phyloP scores from a whole-genome alignment of 2,113 vertebrate species.

The Chroicocephalus ridibundus region DNA sequence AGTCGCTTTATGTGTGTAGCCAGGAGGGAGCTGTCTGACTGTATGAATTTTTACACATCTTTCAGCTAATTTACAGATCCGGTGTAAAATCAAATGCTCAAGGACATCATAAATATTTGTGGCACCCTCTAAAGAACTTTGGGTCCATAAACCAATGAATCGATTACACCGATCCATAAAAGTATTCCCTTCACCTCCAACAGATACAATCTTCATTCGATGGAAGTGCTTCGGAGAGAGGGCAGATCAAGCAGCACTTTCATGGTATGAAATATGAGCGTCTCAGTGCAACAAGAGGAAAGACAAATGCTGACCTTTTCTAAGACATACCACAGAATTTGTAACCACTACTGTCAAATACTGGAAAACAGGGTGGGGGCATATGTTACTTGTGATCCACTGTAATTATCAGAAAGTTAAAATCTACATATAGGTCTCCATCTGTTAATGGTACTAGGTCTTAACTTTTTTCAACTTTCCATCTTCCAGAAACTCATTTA shows the following conservation, averaged over 20 bases:
- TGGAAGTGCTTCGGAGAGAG: background rate
- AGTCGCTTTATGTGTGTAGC: constrained; percentile 2
- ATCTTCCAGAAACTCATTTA: background rate
- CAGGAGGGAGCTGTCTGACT: constrained; percentile 39
- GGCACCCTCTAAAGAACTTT: background rate
- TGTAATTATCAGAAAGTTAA: background rate
- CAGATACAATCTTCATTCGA: background rate
- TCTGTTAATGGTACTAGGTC: background rate
- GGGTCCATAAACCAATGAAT: constrained; percentile 8
- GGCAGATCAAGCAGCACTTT: background rate
- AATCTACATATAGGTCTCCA: background rate
- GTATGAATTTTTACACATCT: constrained; percentile 46
- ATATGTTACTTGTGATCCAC: background rate
- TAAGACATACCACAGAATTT: background rate
- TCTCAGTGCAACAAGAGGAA: background rate
- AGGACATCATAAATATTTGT: constrained; percentile 49
- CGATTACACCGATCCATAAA: background rate
- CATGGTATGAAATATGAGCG: background rate
- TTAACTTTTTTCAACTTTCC: background rate
- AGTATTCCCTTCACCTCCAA: background rate
- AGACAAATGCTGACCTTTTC: background rate
- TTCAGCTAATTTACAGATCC: constrained; percentile 57
- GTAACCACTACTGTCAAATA: background rate
- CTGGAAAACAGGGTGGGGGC: background rate
- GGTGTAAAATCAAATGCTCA: constrained; percentile 25